These are phyloP conservation scores for Caenorhabditis sulstoni DNA, from an alignment of 2,888 invertebrate species.

Conservation along the genomic window DNA sequence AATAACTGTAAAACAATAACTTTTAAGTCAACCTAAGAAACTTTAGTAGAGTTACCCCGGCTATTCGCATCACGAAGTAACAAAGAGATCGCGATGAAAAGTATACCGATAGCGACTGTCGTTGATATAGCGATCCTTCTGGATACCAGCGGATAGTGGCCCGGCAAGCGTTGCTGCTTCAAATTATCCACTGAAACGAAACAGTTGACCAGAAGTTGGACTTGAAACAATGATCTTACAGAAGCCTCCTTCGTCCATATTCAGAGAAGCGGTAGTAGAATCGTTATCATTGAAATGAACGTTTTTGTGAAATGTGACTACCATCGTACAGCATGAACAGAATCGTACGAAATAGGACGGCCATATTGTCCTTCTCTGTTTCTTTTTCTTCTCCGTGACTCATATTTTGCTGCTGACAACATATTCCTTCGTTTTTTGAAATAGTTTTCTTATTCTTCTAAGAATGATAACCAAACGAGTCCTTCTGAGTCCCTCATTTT, in stretches of 20 bases:
- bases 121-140: slow-evolving; percentile 28
- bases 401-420: neutral
- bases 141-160: slow-evolving; percentile 19
- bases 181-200: slow-evolving; percentile 23
- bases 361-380: neutral
- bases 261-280: neutral
- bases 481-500: no score
- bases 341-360: neutral
- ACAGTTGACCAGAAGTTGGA: no score
- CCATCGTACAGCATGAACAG: slow-evolving; percentile 9
- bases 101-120: slow-evolving; percentile 46
- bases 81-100: slow-evolving; percentile 47
- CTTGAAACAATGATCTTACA: no score
- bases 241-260: no score
- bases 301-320: slow-evolving; percentile 38
- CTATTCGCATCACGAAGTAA: neutral
- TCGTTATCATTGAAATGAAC: slow-evolving; percentile 22
- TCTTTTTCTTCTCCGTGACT: slow-evolving; percentile 16
- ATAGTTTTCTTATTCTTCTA: no score
- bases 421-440: no score
- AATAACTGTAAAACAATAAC: slow-evolving; percentile 18
- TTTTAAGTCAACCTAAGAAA: no score
- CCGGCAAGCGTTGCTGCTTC: slow-evolving; percentile 40
- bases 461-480: no score
- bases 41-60: no score